Conservation (phyloP, 2,113 vertebrate species). For the Chionis minor region DNA sequence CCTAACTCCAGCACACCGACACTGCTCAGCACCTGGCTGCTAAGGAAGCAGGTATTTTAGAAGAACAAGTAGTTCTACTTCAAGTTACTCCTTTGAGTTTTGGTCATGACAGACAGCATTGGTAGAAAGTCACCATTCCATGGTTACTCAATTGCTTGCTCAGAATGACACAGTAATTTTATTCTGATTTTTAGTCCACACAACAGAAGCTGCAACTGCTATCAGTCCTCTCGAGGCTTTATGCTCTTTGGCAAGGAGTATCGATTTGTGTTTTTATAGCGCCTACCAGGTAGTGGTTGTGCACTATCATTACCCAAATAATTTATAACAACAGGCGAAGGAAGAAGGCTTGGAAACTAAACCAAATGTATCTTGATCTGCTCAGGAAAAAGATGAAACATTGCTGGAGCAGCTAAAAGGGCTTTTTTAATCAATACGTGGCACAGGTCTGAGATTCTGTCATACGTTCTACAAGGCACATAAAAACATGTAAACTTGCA, state of each 20-base stretch:
- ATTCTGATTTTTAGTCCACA: not conserved
- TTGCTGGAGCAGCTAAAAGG: not conserved
- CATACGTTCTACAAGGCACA: not conserved
- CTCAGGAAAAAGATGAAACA: not conserved
- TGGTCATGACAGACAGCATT: not conserved
- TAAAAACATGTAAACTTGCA: not conserved
- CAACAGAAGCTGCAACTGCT: not conserved
- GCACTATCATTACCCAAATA: not conserved
- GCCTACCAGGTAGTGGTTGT: not conserved
- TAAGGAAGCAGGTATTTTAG: not conserved
- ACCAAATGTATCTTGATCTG: not conserved
- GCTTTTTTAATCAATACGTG: not conserved
- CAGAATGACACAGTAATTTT: constrained; percentile 25
- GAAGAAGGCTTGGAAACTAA: not conserved
- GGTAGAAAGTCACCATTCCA: not conserved
- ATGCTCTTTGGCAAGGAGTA: not conserved
- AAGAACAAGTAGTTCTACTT: not conserved
- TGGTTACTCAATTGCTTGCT: constrained; percentile 12
- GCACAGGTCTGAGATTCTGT: not conserved
- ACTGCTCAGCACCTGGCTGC: not conserved
- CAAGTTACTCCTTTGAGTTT: not conserved
- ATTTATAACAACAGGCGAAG: constrained; percentile 27
- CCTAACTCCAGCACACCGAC: not conserved
- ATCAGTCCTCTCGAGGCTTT: not conserved
- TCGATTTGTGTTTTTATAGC: not conserved